These are phyloP conservation scores for Ischnura elegans DNA, from an alignment of 2,888 invertebrate genomes.

Conservation along the genomic window DNA sequence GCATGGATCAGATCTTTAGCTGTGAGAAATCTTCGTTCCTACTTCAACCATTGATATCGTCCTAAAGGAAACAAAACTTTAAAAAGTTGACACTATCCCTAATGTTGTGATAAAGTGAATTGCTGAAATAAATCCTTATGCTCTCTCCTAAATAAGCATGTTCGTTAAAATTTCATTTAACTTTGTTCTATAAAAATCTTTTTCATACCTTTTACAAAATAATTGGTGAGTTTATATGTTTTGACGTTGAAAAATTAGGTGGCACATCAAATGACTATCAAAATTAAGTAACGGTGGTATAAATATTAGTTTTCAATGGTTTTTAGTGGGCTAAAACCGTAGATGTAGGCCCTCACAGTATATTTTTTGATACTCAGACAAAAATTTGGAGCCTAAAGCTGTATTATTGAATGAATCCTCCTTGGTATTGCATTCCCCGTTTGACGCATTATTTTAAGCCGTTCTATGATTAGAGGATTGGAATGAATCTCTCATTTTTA, in stretches of 20 bases:
- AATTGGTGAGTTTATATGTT: not conserved
- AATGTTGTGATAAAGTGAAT: slow-evolving; percentile 56
- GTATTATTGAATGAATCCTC: slow-evolving; percentile 13
- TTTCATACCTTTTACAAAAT: not conserved
- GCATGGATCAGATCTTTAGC: slow-evolving; percentile 50
- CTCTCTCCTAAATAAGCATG: slow-evolving; percentile 37
- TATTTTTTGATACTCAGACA: slow-evolving; percentile 64
- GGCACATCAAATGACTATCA: slow-evolving; percentile 12
- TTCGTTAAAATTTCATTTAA: slow-evolving; percentile 5
- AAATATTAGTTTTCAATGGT: slow-evolving; percentile 60
- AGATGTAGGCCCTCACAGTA: slow-evolving; percentile 59
- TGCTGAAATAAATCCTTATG: slow-evolving; percentile 20
- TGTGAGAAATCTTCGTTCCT: slow-evolving; percentile 66
- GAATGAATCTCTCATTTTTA: not conserved
- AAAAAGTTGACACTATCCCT: slow-evolving; percentile 33
- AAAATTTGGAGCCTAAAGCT: slow-evolving; percentile 40
- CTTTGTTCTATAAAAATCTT: not conserved
- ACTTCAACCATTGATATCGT: slow-evolving; percentile 61
- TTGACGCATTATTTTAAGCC: not conserved
- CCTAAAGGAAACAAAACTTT: slow-evolving; percentile 47
- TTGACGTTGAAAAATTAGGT: not conserved
- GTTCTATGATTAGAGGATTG: not conserved
- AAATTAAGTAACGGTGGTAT: not conserved
- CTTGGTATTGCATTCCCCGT: not conserved
- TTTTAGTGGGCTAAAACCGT: slow-evolving; percentile 59